Conservation (phyloP, 2,797 vertebrate genomes). For the Hapalemur alaotrensis region DNA sequence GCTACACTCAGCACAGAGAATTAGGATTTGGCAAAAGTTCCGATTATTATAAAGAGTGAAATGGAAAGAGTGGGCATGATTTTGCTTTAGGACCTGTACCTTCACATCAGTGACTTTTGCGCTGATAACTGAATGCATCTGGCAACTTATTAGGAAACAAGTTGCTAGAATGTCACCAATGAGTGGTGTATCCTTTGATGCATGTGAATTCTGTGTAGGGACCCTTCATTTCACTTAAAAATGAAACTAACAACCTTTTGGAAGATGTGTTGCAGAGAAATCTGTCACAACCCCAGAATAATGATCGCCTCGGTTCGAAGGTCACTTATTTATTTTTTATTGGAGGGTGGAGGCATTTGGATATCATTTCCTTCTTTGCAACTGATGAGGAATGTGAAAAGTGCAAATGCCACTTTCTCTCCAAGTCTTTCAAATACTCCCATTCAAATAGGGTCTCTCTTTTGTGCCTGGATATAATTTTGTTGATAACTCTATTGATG, state of each 20-base stretch:
- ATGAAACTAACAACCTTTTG: neutral
- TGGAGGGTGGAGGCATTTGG: accelerated
- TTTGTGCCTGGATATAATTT: neutral
- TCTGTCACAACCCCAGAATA: neutral
- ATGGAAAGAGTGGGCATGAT: neutral
- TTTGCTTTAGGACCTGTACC: neutral
- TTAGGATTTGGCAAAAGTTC: constrained; percentile 38
- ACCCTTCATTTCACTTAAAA: neutral
- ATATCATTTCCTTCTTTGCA: neutral
- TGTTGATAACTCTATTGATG: neutral
- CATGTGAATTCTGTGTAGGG: neutral
- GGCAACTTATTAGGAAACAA: neutral
- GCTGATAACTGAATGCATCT: neutral
- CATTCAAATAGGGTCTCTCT: neutral
- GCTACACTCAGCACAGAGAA: neutral
- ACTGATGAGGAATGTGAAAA: neutral
- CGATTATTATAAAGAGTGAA: neutral
- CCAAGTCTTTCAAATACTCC: neutral
- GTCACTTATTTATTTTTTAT: neutral
- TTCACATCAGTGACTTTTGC: neutral
- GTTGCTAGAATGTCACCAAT: neutral
- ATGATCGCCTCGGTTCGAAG: neutral
- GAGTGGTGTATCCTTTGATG: neutral
- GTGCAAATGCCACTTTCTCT: neutral
- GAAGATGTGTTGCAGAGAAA: neutral